These are phyloP conservation scores for Coecobrya sp. DNA, from an alignment of 2,888 invertebrate genomes.

Conservation along the genomic window DNA sequence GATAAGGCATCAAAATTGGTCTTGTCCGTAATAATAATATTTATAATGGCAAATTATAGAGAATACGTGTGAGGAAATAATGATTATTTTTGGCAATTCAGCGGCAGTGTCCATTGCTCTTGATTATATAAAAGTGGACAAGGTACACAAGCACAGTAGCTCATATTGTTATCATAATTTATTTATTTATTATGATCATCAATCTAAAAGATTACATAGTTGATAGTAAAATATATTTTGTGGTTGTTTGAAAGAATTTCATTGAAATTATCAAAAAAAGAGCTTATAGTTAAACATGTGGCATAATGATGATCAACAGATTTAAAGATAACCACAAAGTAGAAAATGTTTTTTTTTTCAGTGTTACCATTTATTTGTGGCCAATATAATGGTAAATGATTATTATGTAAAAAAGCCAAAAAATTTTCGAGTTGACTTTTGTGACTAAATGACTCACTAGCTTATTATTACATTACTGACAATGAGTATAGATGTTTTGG, in stretches of 20 bases:
- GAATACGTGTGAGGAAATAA: slow-evolving; percentile 45
- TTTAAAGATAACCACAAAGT: neutral
- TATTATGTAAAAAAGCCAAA: no score
- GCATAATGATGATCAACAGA: neutral
- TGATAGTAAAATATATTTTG: neutral
- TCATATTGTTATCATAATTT: neutral
- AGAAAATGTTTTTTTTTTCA: neutral
- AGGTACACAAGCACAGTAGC: neutral
- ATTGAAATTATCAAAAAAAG: neutral
- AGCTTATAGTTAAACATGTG: neutral
- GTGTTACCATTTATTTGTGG: neutral
- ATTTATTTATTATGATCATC: neutral
- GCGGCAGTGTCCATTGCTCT: slow-evolving; percentile 45
- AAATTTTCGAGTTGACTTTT: neutral
- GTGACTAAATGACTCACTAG: slow-evolving; percentile 53
- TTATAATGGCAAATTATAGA: neutral
- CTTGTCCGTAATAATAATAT: neutral
- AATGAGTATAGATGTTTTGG: neutral
- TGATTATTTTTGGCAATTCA: slow-evolving; percentile 66
- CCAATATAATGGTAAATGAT: neutral
- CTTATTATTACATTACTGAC: neutral
- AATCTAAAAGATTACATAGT: neutral
- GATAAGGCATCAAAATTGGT: neutral
- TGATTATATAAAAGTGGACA: neutral
- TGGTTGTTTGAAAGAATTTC: neutral